Base-by-base conservation (phyloP, 2,113 vertebrate genomes). In the Oncorhynchus masou region DNA sequence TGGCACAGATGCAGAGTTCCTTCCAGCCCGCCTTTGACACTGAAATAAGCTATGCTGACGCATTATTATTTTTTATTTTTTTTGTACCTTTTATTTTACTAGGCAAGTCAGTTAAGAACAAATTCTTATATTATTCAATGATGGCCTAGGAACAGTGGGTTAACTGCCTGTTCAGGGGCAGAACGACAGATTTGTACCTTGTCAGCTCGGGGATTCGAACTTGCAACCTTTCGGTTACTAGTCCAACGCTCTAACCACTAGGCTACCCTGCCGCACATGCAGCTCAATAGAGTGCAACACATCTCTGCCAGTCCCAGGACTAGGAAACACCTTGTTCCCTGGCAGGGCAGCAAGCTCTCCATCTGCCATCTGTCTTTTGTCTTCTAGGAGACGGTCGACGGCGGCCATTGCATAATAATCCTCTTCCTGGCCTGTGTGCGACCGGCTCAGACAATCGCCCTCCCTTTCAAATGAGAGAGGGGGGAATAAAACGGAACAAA, bases 281-380 rank as follows among this genome's bases (percentile, higher is more conserved):
- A 6, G 31, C 2, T 11, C 57, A 6, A 59, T 16, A 27, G 31
- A 34, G 31, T 67, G 65, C 27, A 34, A n/a, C 67, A 31, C 16
- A 68, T 19, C 13, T 16, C 51, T 5, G 16, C 54, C n/a, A 27
- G 25, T 27, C 39, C 25, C 67, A 57, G 75, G 71, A 69, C 25
- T 60, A 45, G 19, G 59, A 71, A 67, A 31, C 76, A 75, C 73
- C 71, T 68, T 68, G 39, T 70, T 64, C 68, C 71, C 57, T 66
- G 27, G 75, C 71, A 48, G 73, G 12, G 48, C 57, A 15, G n/a
- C 39, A 22, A 22, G 16, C 22, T 74, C 34, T 27, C 73, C 62
- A 15, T 74, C 24, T 71, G 76, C 84, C 84, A 84, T 85, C 81
- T 87, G 87, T 71, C 79, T 78, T 69, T 76, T 71, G n/a, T 75